Base-by-base conservation (phyloP, 2,888 invertebrate genomes). In the Druceiella hillmani region DNA sequence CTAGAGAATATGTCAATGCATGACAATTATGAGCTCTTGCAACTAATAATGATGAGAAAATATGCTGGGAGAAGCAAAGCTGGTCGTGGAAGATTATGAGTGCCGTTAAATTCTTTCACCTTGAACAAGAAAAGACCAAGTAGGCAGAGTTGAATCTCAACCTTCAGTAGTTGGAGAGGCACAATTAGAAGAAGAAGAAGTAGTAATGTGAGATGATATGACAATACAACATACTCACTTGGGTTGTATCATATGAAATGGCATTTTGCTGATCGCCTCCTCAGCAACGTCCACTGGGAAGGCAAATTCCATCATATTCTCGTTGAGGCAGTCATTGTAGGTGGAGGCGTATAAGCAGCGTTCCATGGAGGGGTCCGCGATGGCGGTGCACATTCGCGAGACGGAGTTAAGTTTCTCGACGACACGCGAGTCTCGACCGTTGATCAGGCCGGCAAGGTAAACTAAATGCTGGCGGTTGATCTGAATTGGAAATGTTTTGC, bases 241-340 rank as follows among this genome's bases (percentile, higher is more conserved):
- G 1, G 68, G 66, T 36, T 66, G 64, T 53, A 67, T 66, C 2
- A 69, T 54, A 52, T 69, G 70, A 35, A 68, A 70, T 0, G 70
- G 69, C 68, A 69, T 68, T 50, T 68, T 68, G 22, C 64, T 58
- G 1, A 68, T 68, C 1, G 64, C 67, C 34, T 69, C 68, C 30
- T 68, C 68, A 3, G 68, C 69, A 2, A 70, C 59, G 3, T 69
- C 69, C 2, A 68, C 47, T 0, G 70, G 69, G 36, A 70, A 70
- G 1, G 67, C 61, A 31, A 70, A 69, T 29, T 69, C 70, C 11
- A 61, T 51, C 69, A 69, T 69, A 44, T 68, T 69, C 31, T 68
- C 68, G 20, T 69, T 69, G 6, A 69, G 44, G 36, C 69, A 69
- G 50, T 69, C 68, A 30, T 68, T 69, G 51, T 69, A 70, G 0